Conservation (phyloP, 1,140 invertebrate genomes). For the Bradysia coprophila region DNA sequence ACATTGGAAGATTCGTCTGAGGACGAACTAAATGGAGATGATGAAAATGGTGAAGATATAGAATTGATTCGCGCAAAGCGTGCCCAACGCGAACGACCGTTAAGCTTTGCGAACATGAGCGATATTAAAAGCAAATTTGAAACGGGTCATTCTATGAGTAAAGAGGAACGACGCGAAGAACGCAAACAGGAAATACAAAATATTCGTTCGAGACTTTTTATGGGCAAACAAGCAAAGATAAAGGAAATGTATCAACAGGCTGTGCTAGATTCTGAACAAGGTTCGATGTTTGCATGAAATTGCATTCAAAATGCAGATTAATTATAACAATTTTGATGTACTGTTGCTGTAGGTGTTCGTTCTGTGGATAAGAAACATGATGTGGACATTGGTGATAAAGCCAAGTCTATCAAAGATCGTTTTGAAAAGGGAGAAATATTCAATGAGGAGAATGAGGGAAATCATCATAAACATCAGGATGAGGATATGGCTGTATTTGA, state of each 20-base stretch:
- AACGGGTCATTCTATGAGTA: slow-evolving; percentile 35
- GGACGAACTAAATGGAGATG: slow-evolving; percentile 34
- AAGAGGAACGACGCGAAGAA: slow-evolving; percentile 54
- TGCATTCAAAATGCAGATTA: no score
- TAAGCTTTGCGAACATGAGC: slow-evolving; percentile 67
- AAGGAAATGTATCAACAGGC: slow-evolving; percentile 85
- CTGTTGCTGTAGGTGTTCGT: slow-evolving; percentile 27
- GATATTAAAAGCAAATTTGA: slow-evolving; percentile 67
- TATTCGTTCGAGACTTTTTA: slow-evolving; percentile 62
- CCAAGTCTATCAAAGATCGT: slow-evolving; percentile 54
- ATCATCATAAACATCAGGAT: slow-evolving; percentile 33
- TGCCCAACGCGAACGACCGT: slow-evolving; percentile 43
- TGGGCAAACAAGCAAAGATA: slow-evolving; percentile 77
- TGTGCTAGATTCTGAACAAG: slow-evolving; percentile 54
- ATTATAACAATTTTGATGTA: neutral
- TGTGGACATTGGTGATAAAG: slow-evolving; percentile 36
- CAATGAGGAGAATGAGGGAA: slow-evolving; percentile 34
- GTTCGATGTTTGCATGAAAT: slow-evolving; percentile 8
- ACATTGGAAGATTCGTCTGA: slow-evolving; percentile 16
- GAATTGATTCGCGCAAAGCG: slow-evolving; percentile 23
- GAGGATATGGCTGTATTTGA: slow-evolving; percentile 67
- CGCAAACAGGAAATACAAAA: slow-evolving; percentile 76
- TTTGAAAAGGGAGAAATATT: slow-evolving; percentile 66
- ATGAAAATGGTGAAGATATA: slow-evolving; percentile 26
- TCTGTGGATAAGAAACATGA: slow-evolving; percentile 38